Evolutionary conservation across 2,888 invertebrate genomes (phyloP), one percentile per base, ranked within the genome.

Genomic region (Prionchulus punctatus): DNA sequence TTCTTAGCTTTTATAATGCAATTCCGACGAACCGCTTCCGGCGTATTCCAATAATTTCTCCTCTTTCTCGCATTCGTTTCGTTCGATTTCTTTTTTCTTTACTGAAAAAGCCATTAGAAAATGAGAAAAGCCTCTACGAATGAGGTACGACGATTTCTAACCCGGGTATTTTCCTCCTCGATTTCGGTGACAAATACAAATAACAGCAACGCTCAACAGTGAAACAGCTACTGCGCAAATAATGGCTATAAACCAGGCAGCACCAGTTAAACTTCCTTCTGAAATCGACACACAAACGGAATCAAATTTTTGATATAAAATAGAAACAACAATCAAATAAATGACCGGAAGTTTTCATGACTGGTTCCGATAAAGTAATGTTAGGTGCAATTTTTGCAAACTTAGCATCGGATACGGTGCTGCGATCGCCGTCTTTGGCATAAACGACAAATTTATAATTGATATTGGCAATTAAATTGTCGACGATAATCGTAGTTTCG

Each of bases 201-300:
- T 67, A 50, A 68, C 58, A 21, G 69, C 60, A 2, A 69, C 60
- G 27, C 70, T 63, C 18, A 62, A 62, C 2, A 73, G 66, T 30
- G 70, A 66, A 7, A 72, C 60, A 2, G 70, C 62, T 2, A 72
- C 61, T 1, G 69, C 66, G 1, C 69, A 59, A 42, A 74, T 57
- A 59, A 74, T 66, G 12, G 72, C 72, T n/a, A 73, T 65, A 62
- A 74, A 74, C 74, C 74, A 74, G 30, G 69, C 71, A 53, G 71
- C 69, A 58, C 68, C 70, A 50, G 70, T 67, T 3, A 72, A 63
- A 43, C 30, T 57, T 45, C 15, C 30, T 2, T 4, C 50, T 4
- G 50, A 25, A 7, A 7, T 2, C 7, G 36, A 36, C n/a, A n/a
- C n/a, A n/a, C n/a, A n/a, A n/a, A n/a, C n/a, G n/a, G n/a, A n/a